These are phyloP conservation scores for Halcyon chelicuti DNA, from an alignment of 2,797 vertebrate species.

Conservation along the genomic window DNA sequence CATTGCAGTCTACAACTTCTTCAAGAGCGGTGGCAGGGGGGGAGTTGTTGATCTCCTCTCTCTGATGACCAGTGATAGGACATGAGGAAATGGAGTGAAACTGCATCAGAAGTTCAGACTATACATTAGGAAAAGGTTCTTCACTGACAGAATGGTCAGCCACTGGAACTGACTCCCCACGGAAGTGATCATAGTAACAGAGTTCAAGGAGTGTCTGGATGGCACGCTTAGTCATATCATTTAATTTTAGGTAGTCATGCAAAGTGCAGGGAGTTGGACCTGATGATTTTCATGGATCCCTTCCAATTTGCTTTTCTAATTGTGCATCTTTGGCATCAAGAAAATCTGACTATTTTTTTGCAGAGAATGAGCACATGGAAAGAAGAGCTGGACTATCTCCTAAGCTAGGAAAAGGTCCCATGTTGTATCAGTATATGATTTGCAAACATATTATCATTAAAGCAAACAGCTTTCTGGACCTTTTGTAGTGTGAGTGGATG, in stretches of 20 bases:
- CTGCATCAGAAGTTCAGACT: neutral
- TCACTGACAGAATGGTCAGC: neutral
- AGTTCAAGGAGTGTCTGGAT: too few species aligned
- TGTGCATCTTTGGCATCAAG: neutral
- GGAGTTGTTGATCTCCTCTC: neutral
- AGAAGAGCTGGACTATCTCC: neutral
- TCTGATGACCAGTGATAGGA: neutral
- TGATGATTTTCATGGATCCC: too few species aligned
- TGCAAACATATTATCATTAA: too few species aligned
- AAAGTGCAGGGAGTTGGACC: too few species aligned
- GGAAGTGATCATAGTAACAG: neutral
- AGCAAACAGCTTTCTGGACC: neutral
- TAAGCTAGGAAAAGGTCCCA: neutral
- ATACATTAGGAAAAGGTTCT: neutral
- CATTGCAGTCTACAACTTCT: neutral
- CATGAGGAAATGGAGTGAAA: neutral
- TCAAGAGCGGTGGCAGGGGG: neutral
- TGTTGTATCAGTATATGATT: neutral
- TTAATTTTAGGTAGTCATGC: too few species aligned
- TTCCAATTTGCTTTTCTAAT: neutral
- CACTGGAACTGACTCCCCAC: neutral
- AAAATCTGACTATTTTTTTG: neutral
- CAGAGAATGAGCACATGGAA: neutral
- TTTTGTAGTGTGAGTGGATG: neutral
- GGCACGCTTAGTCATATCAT: too few species aligned